phyloP scores from a whole-genome alignment of 2,797 vertebrate genomes.

The Gephyroberyx darwinii region DNA sequence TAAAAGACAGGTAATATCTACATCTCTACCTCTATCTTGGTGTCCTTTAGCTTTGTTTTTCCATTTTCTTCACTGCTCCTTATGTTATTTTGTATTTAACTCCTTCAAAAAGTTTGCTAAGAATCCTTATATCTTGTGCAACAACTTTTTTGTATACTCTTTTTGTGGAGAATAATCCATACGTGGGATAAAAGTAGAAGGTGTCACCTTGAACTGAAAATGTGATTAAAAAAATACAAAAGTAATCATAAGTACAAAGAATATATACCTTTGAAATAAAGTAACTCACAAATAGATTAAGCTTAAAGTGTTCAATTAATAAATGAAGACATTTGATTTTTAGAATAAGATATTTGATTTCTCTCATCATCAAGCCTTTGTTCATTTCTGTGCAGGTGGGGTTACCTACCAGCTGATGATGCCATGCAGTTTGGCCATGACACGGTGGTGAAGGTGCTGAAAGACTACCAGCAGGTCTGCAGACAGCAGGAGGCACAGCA shows the following conservation, averaged over 20 bases:
- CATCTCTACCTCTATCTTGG: neutral
- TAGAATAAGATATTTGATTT: neutral
- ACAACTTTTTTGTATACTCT: neutral
- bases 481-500: conserved; percentile 50
- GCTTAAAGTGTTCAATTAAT: neutral
- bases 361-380: neutral
- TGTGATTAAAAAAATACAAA: neutral
- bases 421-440: conserved; percentile 85
- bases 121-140: neutral
- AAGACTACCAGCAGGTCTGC: conserved; percentile 82
- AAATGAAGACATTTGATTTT: neutral
- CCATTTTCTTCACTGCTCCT: neutral
- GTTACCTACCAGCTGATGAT: conserved; percentile 86
- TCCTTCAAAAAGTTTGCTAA: neutral
- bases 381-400: conserved; percentile 80
- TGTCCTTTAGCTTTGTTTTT: neutral
- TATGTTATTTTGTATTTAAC: too few species aligned
- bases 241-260: neutral
- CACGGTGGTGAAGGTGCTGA: conserved; percentile 81
- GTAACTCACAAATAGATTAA: neutral
- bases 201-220: neutral
- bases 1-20: conserved; percentile 84
- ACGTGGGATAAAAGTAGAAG: neutral
- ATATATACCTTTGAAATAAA: neutral
- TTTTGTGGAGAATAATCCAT: neutral